These are phyloP conservation scores for Sinosuthora webbiana DNA, from an alignment of 2,113 vertebrate species.

Conservation along the genomic window DNA sequence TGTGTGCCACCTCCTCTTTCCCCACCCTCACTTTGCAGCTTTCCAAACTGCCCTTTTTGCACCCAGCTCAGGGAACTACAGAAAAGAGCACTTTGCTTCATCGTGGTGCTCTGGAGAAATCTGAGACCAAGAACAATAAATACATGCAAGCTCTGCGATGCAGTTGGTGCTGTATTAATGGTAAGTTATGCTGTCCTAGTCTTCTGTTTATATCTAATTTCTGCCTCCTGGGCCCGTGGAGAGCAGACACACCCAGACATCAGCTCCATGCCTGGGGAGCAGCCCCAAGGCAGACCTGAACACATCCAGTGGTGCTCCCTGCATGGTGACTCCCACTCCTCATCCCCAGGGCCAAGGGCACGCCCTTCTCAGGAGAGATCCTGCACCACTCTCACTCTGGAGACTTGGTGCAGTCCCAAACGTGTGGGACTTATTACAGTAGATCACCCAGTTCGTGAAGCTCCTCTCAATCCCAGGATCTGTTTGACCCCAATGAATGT, in stretches of 20 bases:
- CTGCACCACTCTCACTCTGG: accelerated
- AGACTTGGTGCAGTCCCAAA: neutral
- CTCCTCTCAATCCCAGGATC: neutral
- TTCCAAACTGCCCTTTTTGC: neutral
- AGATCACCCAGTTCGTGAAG: neutral
- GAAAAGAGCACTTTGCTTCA: neutral
- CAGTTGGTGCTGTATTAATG: neutral
- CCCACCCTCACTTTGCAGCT: neutral
- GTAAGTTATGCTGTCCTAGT: neutral
- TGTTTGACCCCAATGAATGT: neutral
- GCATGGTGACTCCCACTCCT: neutral
- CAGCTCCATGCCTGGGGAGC: neutral
- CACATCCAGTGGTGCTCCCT: neutral
- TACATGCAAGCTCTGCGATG: neutral
- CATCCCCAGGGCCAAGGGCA: neutral
- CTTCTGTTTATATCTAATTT: neutral
- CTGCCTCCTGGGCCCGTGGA: neutral
- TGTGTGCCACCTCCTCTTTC: neutral
- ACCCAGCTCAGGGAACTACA: neutral
- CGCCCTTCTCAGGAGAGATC: neutral
- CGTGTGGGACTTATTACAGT: neutral
- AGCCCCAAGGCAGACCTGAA: neutral
- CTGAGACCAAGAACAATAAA: neutral
- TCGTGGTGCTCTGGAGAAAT: neutral
- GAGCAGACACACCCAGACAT: neutral